Base-by-base conservation (phyloP, 2,113 vertebrate species). In the Lophius piscatorius region DNA sequence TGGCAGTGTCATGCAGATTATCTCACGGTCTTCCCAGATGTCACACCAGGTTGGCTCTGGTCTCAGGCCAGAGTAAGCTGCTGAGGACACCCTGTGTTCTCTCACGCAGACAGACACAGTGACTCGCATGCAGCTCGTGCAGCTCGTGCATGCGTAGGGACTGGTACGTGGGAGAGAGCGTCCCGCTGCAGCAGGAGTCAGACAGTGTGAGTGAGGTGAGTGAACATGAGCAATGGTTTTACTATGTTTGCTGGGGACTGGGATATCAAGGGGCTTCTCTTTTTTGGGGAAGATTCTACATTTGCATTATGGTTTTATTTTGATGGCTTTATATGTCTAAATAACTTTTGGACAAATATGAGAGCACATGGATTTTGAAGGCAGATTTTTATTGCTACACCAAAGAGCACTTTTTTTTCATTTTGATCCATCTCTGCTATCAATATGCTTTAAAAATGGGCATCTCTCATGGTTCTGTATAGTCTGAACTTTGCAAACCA, bases 1-100 rank as follows among this genome's bases (percentile, higher is more conserved):
- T 69, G 54, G 69, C 62, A 50, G 74, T 89, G 89, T 86, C 86
- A 84, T 85, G 80, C 84, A 78, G 81, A 90, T 90, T 82, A 86
- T 88, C 76, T 81, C 80, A 70, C 75, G 29, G 78, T 65, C 75
- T 63, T 87, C 78, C 73, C 76, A 83, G 77, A 84, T 85, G 87
- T 90, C 89, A 87, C 75, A 80, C 62, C 80, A 65, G 62, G 78
- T 91, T 85, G 84, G 73, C 66, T 75, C 54, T 63, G 54, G 82
- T 84, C 77, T 89, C 85, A 80, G 71, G 84, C 58, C 72, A 66
- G 50, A 56, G 76, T 60, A 73, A 11, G 34, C 74, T 61, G 69
- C 66, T 33, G 75, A 79, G 55, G 71, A 69, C 81, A 64, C 55
- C 59, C 40, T 13, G 31, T 58, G 16, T 66, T 70, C 63, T 70